A percentile compares a stretch with the other conserved stretches of the same genome.
Conservation (phyloP, 2,113 vertebrate genomes). For the Coptodon bakossiorum region DNA sequence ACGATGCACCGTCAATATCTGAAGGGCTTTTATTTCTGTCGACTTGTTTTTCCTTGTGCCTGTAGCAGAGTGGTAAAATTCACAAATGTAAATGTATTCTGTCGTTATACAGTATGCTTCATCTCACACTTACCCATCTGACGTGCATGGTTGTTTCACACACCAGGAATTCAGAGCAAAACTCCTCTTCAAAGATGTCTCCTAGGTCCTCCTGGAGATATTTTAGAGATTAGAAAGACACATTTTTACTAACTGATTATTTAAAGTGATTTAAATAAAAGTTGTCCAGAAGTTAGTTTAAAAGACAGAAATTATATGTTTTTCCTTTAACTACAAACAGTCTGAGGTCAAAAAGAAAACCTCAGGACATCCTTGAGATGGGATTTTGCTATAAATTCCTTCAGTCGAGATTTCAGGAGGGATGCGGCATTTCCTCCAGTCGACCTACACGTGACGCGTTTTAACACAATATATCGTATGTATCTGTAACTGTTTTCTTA, state of each 20-base stretch:
- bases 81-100: slow-evolving; percentile 4
- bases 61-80: slow-evolving; percentile 33
- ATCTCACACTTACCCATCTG: neutral
- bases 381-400: neutral
- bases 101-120: neutral
- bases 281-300: neutral
- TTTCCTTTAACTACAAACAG: neutral
- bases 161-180: neutral
- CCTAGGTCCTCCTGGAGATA: neutral
- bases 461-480: slow-evolving; percentile 30
- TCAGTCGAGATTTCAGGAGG: neutral
- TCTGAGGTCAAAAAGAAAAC: neutral
- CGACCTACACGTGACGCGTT: slow-evolving; percentile 3
- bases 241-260: neutral
- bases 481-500: slow-evolving; percentile 59
- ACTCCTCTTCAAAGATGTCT: neutral
- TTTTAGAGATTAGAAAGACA: neutral
- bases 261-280: neutral
- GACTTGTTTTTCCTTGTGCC: slow-evolving; percentile 1
- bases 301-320: neutral
- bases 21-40: slow-evolving; percentile 14
- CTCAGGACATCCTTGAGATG: neutral
- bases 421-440: neutral
- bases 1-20: neutral
- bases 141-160: slow-evolving; percentile 1